Evolutionary conservation across 2,797 vertebrate species (phyloP).

Genomic region (Acanthornis magna): DNA sequence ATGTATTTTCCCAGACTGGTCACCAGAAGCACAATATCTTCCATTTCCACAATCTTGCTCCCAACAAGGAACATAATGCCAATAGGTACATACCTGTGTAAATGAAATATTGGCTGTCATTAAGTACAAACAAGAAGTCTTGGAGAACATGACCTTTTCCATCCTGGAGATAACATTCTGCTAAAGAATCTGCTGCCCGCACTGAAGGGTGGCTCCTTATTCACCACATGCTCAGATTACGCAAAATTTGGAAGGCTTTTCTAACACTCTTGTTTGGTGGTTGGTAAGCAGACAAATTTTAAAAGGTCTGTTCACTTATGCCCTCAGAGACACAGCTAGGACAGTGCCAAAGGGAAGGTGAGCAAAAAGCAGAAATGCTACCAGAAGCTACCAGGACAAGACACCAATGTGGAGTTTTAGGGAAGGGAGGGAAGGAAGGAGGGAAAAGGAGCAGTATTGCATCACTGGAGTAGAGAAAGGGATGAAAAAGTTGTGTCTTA

Average conservation of each 20-base stretch:
- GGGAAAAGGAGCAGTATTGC: not conserved
- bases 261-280: not conserved
- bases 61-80: constrained; percentile 98
- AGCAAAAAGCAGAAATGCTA: not conserved
- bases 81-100: constrained; percentile 91
- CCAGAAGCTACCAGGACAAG: not conserved
- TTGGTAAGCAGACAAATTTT: not conserved
- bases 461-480: not conserved
- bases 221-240: not conserved
- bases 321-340: not conserved
- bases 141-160: not conserved
- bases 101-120: not conserved
- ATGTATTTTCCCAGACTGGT: constrained; percentile 97
- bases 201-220: not conserved
- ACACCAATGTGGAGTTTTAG: not conserved
- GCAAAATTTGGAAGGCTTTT: not conserved
- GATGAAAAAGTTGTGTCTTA: not conserved
- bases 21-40: constrained; percentile 88
- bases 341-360: not conserved
- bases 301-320: not conserved
- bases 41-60: constrained; percentile 99
- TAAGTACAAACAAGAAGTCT: not conserved
- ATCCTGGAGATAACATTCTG: not conserved
- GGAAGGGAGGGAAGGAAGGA: not conserved
- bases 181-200: not conserved